Conservation (phyloP, 2,113 vertebrate genomes). For the Rutilus rutilus region DNA sequence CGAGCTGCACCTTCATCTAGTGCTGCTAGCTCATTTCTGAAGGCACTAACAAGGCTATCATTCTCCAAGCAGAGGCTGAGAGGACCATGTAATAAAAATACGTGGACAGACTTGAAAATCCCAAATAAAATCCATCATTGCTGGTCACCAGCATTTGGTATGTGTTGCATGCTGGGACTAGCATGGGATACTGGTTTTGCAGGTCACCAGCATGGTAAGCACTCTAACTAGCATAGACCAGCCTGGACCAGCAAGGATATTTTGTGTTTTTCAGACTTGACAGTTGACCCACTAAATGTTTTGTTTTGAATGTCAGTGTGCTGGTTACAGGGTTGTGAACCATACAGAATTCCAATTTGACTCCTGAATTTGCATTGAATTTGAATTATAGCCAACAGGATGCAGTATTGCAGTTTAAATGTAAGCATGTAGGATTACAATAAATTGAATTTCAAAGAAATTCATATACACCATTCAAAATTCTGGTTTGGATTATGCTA, state of each 20-base stretch:
- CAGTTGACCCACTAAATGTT: background rate
- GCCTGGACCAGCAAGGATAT: background rate
- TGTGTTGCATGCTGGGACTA: too few relatives aligned
- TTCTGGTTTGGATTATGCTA: background rate
- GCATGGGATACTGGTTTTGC: too few relatives aligned
- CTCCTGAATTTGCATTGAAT: background rate
- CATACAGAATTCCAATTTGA: background rate
- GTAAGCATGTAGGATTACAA: too few relatives aligned
- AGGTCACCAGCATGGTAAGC: too few relatives aligned
- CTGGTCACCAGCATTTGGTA: too few relatives aligned
- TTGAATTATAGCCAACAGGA: background rate
- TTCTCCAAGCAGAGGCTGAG: constrained; percentile 43
- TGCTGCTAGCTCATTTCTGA: constrained; percentile 35
- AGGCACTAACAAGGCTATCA: constrained; percentile 50
- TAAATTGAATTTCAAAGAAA: too few relatives aligned
- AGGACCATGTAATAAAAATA: constrained; percentile 29
- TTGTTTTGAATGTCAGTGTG: background rate
- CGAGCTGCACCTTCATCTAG: constrained; percentile 3
- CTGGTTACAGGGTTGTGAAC: background rate
- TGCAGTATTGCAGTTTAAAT: too few relatives aligned
- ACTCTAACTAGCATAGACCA: too few relatives aligned
- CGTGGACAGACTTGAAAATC: constrained; percentile 9
- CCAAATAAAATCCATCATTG: too few relatives aligned
- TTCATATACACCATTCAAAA: background rate
- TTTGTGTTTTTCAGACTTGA: background rate